phyloP scores from a whole-genome alignment of 30 jellyfish, hydroid and myxozoan genomes.

The Morbakka virulenta region DNA sequence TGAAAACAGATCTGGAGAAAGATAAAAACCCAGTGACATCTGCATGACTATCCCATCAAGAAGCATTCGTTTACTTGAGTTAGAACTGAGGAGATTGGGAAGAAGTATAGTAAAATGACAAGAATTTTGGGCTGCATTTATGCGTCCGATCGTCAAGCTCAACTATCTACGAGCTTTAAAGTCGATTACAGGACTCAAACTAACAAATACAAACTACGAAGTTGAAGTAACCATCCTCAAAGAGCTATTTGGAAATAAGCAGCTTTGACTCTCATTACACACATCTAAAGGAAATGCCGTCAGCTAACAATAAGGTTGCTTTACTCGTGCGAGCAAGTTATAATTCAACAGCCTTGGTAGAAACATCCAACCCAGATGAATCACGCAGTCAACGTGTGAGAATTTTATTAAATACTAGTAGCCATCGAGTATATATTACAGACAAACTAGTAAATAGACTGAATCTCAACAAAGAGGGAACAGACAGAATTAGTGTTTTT shows the following conservation, averaged over 20 bases:
- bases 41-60: too few species aligned
- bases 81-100: slow-evolving; percentile 16
- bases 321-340: slow-evolving; percentile 18
- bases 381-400: too few species aligned
- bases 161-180: slow-evolving; percentile 8
- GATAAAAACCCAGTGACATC: too few species aligned
- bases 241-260: slow-evolving; percentile 26
- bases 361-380: background rate
- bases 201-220: slow-evolving; percentile 32
- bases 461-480: too few species aligned
- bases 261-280: slow-evolving; percentile 38
- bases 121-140: slow-evolving; percentile 37
- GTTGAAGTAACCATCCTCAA: slow-evolving; percentile 19
- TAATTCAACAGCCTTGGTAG: slow-evolving; percentile 32
- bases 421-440: too few species aligned
- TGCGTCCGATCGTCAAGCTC: slow-evolving; percentile 10
- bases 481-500: too few species aligned
- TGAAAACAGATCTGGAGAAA: background rate
- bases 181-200: background rate
- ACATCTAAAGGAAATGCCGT: slow-evolving; percentile 21
- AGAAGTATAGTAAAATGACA: slow-evolving; percentile 36
- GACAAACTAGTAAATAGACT: too few species aligned
- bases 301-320: slow-evolving; percentile 4
- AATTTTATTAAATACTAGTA: too few species aligned
- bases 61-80: slow-evolving; percentile 11